These are phyloP conservation scores for Danionella cerebrum DNA, from an alignment of 2,113 vertebrate genomes.

Conservation along the genomic window DNA sequence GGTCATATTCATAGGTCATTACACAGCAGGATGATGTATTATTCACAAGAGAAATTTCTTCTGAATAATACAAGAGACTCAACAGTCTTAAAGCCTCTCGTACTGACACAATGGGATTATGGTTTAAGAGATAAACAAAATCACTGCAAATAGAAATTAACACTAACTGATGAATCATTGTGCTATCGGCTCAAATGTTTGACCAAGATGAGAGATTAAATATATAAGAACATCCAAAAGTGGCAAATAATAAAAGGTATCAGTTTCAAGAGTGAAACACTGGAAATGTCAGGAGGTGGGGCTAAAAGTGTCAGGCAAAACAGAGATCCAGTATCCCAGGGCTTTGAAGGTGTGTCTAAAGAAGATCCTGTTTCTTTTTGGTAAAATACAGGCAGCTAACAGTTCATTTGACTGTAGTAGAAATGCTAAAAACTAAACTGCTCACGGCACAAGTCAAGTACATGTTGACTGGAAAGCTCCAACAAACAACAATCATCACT, in stretches of 20 bases:
- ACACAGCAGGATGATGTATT: constrained; percentile 44
- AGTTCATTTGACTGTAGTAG: not conserved
- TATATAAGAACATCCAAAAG: not conserved
- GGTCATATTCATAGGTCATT: constrained; percentile 14
- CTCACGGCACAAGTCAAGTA: not conserved
- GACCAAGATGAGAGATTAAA: not conserved
- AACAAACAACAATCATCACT: not conserved
- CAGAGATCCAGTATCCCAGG: not conserved
- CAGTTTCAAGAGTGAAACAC: constrained; percentile 10
- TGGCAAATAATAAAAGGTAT: constrained; percentile 18
- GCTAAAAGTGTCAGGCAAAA: constrained; percentile 5
- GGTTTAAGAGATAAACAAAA: not conserved
- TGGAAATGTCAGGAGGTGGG: constrained; percentile 19
- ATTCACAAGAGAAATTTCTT: constrained; percentile 45
- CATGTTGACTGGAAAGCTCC: not conserved
- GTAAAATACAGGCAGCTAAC: not conserved
- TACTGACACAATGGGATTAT: not conserved
- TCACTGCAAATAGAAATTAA: not conserved
- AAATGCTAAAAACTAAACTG: not conserved
- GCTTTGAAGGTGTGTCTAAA: constrained; percentile 17
- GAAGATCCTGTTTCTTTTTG: constrained; percentile 10
- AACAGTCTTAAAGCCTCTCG: not conserved
- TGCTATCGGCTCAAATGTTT: not conserved
- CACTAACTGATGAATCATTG: not conserved
- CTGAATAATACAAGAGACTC: constrained; percentile 9